These are phyloP conservation scores for Sinocyclocheilus rhinocerous DNA, from an alignment of 2,113 vertebrate genomes.

Conservation along the genomic window DNA sequence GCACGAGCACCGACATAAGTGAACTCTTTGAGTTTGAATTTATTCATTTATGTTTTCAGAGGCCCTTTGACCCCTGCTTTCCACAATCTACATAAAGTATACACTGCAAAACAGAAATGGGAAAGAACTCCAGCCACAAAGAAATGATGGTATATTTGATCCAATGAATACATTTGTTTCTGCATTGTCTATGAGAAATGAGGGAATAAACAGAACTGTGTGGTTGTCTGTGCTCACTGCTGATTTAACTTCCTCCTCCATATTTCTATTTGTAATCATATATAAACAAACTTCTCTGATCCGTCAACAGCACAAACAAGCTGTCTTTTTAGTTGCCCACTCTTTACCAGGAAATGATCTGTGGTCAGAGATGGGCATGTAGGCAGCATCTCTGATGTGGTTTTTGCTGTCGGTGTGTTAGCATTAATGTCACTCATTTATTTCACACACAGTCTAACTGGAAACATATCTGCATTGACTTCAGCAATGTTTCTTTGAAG, in stretches of 20 bases:
- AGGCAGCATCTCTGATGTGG: slow-evolving; percentile 51
- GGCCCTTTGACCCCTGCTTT: not conserved
- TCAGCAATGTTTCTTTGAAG: not conserved
- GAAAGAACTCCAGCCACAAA: not conserved
- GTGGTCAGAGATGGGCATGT: slow-evolving; percentile 37
- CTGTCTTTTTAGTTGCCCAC: slow-evolving; percentile 7
- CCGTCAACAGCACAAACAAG: slow-evolving; percentile 10
- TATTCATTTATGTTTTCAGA: not conserved
- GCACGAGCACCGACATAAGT: no score
- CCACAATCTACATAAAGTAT: not conserved
- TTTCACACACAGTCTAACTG: slow-evolving; percentile 26
- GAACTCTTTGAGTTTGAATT: not conserved
- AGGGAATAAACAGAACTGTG: slow-evolving; percentile 10
- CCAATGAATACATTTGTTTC: not conserved
- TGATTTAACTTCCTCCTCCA: not conserved
- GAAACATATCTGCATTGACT: not conserved
- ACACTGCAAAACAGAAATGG: not conserved
- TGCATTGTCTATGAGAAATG: not conserved
- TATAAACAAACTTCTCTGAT: not conserved
- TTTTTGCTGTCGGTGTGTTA: slow-evolving; percentile 24
- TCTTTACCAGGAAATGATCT: slow-evolving; percentile 27
- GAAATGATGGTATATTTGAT: not conserved
- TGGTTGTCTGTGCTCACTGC: not conserved
- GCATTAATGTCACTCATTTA: slow-evolving; percentile 40
- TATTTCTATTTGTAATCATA: slow-evolving; percentile 11